Conservation (phyloP, 1,140 invertebrate genomes). For the Drosophila mayri region DNA sequence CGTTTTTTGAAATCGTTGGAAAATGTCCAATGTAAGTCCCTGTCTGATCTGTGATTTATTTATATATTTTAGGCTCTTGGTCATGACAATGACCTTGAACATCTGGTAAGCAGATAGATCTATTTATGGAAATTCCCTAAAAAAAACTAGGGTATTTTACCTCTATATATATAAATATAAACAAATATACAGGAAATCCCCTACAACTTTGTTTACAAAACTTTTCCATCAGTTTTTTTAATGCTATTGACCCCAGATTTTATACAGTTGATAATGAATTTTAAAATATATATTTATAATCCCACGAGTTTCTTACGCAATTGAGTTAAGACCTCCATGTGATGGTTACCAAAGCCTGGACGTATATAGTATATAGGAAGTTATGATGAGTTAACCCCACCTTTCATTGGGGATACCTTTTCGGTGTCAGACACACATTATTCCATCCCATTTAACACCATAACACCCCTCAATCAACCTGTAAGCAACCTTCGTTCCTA, state of each 20-base stretch:
- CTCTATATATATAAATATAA: not conserved
- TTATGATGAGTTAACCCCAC: slow-evolving; percentile 11
- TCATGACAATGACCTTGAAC: slow-evolving; percentile 75
- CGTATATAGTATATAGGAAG: not conserved
- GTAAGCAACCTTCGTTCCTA: slow-evolving; percentile 21
- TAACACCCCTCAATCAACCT: slow-evolving; percentile 44
- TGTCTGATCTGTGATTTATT: slow-evolving; percentile 23
- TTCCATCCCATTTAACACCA: slow-evolving; percentile 30
- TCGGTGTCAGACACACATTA: slow-evolving; percentile 17
- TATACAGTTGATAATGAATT: slow-evolving; percentile 7
- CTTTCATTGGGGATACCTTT: slow-evolving; percentile 25
- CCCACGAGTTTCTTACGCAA: slow-evolving; percentile 4
- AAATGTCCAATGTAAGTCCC: slow-evolving; percentile 38
- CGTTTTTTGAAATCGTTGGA: slow-evolving; percentile 53
- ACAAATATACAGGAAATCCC: not conserved
- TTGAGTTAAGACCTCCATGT: not conserved
- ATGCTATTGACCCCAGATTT: slow-evolving; percentile 55
- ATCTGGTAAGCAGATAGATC: slow-evolving; percentile 20
- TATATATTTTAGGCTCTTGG: slow-evolving; percentile 2
- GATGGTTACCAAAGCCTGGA: slow-evolving; percentile 1
- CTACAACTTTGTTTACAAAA: not conserved
- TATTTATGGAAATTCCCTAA: not conserved
- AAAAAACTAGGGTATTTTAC: too few species aligned
- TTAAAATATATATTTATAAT: not conserved
- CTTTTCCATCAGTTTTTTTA: slow-evolving; percentile 13